Evolutionary conservation across 64 coral and sea anemone species (phyloP).

Genomic region (Stichodactyla helianthus): DNA sequence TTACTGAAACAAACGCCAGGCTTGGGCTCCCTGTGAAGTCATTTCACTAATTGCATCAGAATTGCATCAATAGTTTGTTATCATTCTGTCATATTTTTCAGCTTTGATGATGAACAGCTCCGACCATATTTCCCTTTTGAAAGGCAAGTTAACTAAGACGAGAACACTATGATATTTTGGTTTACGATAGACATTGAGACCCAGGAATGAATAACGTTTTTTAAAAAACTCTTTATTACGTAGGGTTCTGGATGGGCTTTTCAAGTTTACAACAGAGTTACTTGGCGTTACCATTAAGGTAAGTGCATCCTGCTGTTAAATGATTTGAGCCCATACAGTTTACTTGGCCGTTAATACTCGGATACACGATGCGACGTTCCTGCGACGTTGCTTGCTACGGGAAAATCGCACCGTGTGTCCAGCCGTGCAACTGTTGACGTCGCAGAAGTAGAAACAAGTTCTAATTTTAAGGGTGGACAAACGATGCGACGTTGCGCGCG

Average conservation of each 20-base stretch:
- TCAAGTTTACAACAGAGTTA: slow-evolving; percentile 69
- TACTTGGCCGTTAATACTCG: too few relatives aligned
- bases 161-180: neutral
- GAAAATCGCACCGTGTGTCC: too few relatives aligned
- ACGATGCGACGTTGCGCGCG: too few relatives aligned
- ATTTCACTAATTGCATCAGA: too few relatives aligned
- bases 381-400: too few relatives aligned
- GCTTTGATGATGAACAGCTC: slow-evolving; percentile 70
- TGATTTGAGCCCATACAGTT: neutral
- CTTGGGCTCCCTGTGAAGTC: too few relatives aligned
- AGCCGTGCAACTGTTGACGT: too few relatives aligned
- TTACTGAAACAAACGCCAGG: too few relatives aligned
- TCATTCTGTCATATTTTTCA: slow-evolving; percentile 7
- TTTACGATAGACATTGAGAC: neutral
- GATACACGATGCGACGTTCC: too few relatives aligned
- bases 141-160: slow-evolving; percentile 35
- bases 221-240: neutral
- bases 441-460: too few relatives aligned
- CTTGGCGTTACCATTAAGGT: slow-evolving; percentile 84
- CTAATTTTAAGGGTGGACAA: too few relatives aligned
- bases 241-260: slow-evolving; percentile 85
- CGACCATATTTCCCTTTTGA: slow-evolving; percentile 79
- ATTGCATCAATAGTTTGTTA: neutral
- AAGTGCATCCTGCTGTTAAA: neutral
- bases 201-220: neutral